Percentiles rank a stretch among this genome's conserved stretches.
Evolutionary conservation across 2,888 invertebrate genomes (phyloP).

Genomic region (Odontomyia ornata): DNA sequence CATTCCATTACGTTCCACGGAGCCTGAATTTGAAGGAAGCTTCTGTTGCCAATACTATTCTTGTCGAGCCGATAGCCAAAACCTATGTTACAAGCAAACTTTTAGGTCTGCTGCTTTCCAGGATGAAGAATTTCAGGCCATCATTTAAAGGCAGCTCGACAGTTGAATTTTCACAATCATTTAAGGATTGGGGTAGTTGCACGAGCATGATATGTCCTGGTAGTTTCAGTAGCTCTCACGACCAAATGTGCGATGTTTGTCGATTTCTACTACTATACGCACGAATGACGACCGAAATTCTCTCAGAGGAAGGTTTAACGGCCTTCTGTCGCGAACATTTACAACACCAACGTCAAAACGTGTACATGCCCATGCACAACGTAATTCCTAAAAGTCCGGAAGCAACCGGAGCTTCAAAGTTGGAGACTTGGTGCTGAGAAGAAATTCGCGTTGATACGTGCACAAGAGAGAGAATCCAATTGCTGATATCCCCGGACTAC

Average conservation of each 20-base stretch:
- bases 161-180: constrained; percentile 40
- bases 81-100: no score
- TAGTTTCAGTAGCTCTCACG: constrained; percentile 8
- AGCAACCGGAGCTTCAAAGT: neutral
- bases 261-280: constrained; percentile 6
- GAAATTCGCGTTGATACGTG: neutral
- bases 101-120: no score
- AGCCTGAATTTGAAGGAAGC: neutral
- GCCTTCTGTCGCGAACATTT: neutral
- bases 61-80: no score
- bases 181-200: constrained; percentile 23
- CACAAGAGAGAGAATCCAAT: neutral
- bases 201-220: neutral
- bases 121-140: constrained; percentile 25
- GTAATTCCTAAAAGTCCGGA: no score
- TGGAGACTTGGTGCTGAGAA: neutral
- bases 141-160: constrained; percentile 37
- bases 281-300: constrained; percentile 6
- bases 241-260: constrained; percentile 12
- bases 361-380: no score
- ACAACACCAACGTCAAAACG: neutral
- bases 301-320: neutral
- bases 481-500: neutral
- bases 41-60: no score
- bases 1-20: neutral